These are phyloP conservation scores for Suillia variegata DNA, from an alignment of 2,888 invertebrate species.

Conservation along the genomic window DNA sequence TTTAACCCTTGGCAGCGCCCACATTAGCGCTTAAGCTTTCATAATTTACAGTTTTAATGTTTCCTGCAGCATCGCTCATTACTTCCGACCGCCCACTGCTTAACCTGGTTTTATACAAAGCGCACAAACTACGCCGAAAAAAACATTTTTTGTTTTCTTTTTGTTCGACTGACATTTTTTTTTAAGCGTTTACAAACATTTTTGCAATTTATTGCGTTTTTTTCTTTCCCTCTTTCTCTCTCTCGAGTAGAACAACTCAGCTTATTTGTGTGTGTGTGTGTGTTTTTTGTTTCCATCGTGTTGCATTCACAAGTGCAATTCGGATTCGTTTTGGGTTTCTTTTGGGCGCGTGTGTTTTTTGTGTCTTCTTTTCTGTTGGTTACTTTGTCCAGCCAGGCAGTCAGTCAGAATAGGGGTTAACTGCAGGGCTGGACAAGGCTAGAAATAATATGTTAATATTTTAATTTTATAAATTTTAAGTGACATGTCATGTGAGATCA, in stretches of 20 bases:
- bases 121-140: not conserved
- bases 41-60: conserved; percentile 1
- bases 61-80: not conserved
- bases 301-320: not conserved
- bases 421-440: too few species aligned
- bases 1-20: too few species aligned
- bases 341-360: not conserved
- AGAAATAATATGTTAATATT: too few species aligned
- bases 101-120: not conserved
- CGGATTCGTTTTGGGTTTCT: not conserved
- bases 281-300: not conserved
- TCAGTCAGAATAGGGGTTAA: too few species aligned
- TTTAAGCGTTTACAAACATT: not conserved
- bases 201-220: not conserved
- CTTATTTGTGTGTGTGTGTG: not conserved
- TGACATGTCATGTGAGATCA: too few species aligned
- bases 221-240: not conserved
- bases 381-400: not conserved
- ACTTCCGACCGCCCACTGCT: conserved; percentile 3
- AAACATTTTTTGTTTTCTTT: not conserved
- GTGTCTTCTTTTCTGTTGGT: too few species aligned
- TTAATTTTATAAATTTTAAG: too few species aligned
- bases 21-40: not conserved
- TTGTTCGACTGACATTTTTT: not conserved
- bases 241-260: too few species aligned